A percentile compares a stretch with the other conserved stretches of the same genome.
phyloP scores from a whole-genome alignment of 2,113 vertebrate species.

The Gallinago undulata region DNA sequence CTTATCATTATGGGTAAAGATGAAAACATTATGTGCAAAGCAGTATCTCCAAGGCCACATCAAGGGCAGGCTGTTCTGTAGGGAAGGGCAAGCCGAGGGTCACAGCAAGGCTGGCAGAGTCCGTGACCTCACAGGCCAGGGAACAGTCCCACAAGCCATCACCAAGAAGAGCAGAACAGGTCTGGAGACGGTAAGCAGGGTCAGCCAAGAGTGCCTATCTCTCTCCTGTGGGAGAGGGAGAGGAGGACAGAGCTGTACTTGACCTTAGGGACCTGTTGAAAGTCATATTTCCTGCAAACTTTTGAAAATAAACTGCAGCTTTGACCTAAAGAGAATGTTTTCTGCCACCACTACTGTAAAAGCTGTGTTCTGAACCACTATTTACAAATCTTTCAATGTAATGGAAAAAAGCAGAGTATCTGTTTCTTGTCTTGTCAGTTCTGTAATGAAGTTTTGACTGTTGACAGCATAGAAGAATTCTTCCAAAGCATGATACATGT shows the following conservation, averaged over 20 bases:
- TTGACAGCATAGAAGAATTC: not conserved
- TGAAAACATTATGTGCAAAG: not conserved
- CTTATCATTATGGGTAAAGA: not conserved
- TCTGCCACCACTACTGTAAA: not conserved
- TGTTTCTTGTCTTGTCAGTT: not conserved
- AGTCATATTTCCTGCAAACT: not conserved
- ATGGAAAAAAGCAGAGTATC: not conserved
- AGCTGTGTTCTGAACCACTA: not conserved
- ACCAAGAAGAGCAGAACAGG: not conserved
- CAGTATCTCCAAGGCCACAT: not conserved
- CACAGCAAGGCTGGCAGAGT: not conserved
- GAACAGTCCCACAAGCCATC: not conserved
- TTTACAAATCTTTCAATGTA: not conserved
- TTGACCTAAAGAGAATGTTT: not conserved
- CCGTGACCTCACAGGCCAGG: fast-evolving
- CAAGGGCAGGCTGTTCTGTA: not conserved
- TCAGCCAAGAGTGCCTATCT: not conserved
- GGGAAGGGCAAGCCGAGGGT: not conserved
- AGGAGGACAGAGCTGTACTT: not conserved
- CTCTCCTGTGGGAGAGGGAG: too few species aligned
- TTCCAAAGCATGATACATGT: not conserved
- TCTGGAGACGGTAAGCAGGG: fast-evolving
- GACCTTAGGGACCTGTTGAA: not conserved
- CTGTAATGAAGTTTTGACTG: not conserved
- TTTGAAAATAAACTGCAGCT: not conserved